Evolutionary conservation across 2,888 invertebrate genomes (phyloP).

Genomic region (Morpho achilles): DNA sequence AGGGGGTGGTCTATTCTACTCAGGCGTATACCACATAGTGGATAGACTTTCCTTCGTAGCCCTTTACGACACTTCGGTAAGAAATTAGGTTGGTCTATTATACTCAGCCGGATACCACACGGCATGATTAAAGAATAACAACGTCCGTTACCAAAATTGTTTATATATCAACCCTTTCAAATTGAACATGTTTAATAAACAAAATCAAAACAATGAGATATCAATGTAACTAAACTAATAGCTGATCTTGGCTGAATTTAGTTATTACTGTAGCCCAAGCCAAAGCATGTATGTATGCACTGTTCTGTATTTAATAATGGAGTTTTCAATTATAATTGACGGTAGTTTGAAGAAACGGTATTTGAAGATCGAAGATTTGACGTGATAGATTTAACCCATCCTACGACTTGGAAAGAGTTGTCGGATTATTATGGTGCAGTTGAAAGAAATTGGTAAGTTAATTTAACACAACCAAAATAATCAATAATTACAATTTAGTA

Average conservation of each 20-base stretch:
- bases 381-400: conserved; percentile 46
- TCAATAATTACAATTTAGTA: too few relatives aligned
- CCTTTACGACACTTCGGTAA: too few relatives aligned
- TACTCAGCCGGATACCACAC: too few relatives aligned
- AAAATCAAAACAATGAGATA: conserved; percentile 1
- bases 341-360: conserved; percentile 5
- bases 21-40: too few relatives aligned
- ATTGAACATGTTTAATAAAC: conserved; percentile 4
- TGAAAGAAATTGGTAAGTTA: conserved; percentile 46
- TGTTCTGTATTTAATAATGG: background rate
- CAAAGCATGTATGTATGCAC: background rate
- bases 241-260: background rate
- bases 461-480: background rate
- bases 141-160: background rate
- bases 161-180: conserved; percentile 1
- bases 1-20: too few relatives aligned
- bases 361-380: conserved; percentile 28
- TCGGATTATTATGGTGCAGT: conserved; percentile 44
- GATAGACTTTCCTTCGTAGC: too few relatives aligned
- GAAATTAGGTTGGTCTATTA: too few relatives aligned
- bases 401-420: conserved; percentile 47
- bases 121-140: too few relatives aligned
- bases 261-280: background rate
- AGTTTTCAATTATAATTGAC: background rate
- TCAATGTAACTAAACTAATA: background rate